phyloP scores from a whole-genome alignment of 2,797 vertebrate species.

The Oophaga sylvatica region DNA sequence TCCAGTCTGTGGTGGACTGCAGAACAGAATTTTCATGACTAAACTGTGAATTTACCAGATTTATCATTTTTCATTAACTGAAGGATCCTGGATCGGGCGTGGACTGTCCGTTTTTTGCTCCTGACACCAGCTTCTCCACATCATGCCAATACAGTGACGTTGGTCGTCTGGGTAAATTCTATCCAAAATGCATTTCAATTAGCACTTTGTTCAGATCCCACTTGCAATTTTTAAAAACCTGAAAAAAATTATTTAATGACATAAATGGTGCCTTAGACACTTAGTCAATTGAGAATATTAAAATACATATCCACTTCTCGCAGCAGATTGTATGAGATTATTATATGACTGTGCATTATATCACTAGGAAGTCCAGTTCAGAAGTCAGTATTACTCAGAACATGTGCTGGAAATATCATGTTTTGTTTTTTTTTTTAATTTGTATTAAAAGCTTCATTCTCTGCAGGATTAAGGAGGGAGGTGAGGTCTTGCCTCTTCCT shows the following conservation, averaged over 20 bases:
- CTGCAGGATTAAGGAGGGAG: neutral
- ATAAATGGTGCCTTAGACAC: slow-evolving; percentile 60
- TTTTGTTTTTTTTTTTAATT: slow-evolving; percentile 19
- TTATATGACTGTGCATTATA: slow-evolving; percentile 40
- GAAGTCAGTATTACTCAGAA: slow-evolving; percentile 54
- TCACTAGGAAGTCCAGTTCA: slow-evolving; percentile 16
- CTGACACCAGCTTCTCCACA: neutral
- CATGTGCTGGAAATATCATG: slow-evolving; percentile 49
- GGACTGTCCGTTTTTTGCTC: neutral
- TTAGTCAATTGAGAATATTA: slow-evolving; percentile 42
- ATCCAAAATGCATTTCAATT: slow-evolving; percentile 18
- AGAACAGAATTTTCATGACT: slow-evolving; percentile 20
- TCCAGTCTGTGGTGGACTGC: slow-evolving; percentile 2
- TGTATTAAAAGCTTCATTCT: slow-evolving; percentile 40
- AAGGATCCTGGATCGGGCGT: neutral
- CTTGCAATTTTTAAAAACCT: neutral
- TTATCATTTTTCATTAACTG: neutral
- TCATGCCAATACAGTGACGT: slow-evolving; percentile 1
- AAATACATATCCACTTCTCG: slow-evolving; percentile 47
- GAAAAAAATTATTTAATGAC: slow-evolving; percentile 29
- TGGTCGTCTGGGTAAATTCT: neutral
- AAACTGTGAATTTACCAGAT: slow-evolving; percentile 56
- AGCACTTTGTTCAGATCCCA: slow-evolving; percentile 21
- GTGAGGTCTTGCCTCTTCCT: neutral
- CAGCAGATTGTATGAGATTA: slow-evolving; percentile 21